Evolutionary conservation across 2,113 vertebrate genomes (phyloP), one percentile per base, ranked within the genome.

Genomic region (Oxygymnocypris stewartii): DNA sequence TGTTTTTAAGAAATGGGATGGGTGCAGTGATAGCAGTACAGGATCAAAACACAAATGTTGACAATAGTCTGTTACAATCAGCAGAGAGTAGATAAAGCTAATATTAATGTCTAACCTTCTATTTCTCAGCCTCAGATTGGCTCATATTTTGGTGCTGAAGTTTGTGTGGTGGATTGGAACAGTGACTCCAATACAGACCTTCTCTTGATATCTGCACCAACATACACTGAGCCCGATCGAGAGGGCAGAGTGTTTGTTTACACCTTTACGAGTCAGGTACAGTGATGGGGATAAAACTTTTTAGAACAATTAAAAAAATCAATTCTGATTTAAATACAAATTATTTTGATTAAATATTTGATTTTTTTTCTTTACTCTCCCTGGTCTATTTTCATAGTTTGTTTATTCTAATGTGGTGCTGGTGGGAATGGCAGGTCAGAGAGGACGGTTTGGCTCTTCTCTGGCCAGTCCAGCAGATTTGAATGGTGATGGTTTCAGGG

Each of bases 71-170:
- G 42, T 10, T 44, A 44, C 7, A 44, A 44, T 44, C 8, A 44
- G 42, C 42, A 44, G 42, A 49, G 13, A 49, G 11, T 3, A 49
- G 10, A 49, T 49, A 13, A 49, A 49, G 47, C 2, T 49, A 12
- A 49, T 49, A 47, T 31, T 31, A 31, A 31, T 47, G 44, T 47
- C 1, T 9, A 49, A 13, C 11, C 2, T 49, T 49, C 54, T 51
- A 25, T 81, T 31, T 65, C 40, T 73, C 49, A 89, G 89, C 47
- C 78, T 85, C 94, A 97, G 94, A 93, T 92, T 31, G 96, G 96
- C 61, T 94, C 94, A 88, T 97, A 97, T 88, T 97, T 96, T 79
- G 96, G 96, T 7, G 95, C 95, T 0, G 96, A 93, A 63, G 89
- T 97, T 75, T 95, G 96, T 88, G 89, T 92, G 3, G 84, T 97